A percentile compares a stretch with the other conserved stretches of the same genome.
Evolutionary conservation across 2,113 vertebrate genomes (phyloP).

Genomic region (Microtus oregoni): DNA sequence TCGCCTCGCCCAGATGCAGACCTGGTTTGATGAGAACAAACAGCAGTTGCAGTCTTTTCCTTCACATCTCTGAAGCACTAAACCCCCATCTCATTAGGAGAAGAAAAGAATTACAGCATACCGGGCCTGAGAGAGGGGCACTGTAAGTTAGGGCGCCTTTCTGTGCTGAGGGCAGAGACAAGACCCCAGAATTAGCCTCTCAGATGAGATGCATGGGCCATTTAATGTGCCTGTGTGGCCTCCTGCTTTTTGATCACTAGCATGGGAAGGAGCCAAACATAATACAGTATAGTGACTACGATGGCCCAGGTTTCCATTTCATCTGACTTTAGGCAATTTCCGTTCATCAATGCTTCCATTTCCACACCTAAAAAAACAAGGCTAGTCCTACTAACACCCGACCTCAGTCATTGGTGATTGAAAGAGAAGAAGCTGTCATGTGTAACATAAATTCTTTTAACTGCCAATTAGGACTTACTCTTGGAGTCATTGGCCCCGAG

Average conservation of each 20-base stretch:
- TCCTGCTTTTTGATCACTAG: background rate
- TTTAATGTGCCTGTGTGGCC: background rate
- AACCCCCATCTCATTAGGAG: background rate
- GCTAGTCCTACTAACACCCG: background rate
- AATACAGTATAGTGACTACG: background rate
- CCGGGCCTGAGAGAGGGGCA: background rate
- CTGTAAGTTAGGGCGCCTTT: background rate
- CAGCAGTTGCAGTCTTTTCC: background rate
- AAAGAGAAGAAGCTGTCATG: background rate
- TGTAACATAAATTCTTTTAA: background rate
- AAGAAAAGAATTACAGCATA: background rate
- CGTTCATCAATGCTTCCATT: background rate
- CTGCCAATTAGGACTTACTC: background rate
- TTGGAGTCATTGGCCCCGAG: background rate
- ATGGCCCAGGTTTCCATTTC: background rate
- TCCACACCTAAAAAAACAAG: slow-evolving; percentile 13
- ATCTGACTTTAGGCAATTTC: background rate
- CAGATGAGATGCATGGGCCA: background rate
- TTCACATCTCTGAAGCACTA: background rate
- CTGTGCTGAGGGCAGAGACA: background rate
- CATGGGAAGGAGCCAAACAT: background rate
- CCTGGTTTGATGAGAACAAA: background rate
- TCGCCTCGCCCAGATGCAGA: background rate
- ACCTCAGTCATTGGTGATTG: background rate
- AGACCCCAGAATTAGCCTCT: background rate